These are phyloP conservation scores for Cisticola juncidis DNA, from an alignment of 2,113 vertebrate genomes.

Conservation along the genomic window DNA sequence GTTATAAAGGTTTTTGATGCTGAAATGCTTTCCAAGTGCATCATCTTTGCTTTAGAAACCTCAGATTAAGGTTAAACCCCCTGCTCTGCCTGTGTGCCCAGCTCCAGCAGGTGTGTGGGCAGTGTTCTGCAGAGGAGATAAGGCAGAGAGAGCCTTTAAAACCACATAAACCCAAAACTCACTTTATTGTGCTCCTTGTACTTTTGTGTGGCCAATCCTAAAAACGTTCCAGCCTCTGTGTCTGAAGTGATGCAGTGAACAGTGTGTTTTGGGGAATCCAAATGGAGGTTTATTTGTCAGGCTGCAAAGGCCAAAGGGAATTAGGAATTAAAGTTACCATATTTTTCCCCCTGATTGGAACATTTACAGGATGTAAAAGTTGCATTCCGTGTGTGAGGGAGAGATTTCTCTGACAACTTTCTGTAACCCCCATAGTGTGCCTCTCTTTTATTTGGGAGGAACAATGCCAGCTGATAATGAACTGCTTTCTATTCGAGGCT, in stretches of 20 bases:
- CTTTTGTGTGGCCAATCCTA: not conserved
- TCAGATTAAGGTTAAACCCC: not conserved
- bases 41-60: not conserved
- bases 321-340: not conserved
- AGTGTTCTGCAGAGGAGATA: conserved; percentile 6
- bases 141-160: conserved; percentile 13
- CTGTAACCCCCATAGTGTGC: conserved; percentile 17
- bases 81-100: not conserved
- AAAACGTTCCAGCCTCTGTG: not conserved
- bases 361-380: not conserved
- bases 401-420: conserved; percentile 36
- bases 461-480: conserved; percentile 74
- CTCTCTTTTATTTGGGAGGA: conserved; percentile 65
- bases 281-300: not conserved
- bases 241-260: conserved; percentile 2
- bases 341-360: not conserved
- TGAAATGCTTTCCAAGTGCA: not conserved
- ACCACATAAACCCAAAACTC: conserved; percentile 18
- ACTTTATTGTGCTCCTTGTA: conserved; percentile 7
- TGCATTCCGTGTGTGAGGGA: not conserved
- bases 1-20: not conserved
- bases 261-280: not conserved
- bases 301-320: conserved; percentile 24
- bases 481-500: conserved; percentile 77
- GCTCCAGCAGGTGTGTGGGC: not conserved